Percentiles rank a stretch among this genome's conserved stretches.
phyloP scores from a whole-genome alignment of 2,113 vertebrate genomes.

The Odontophorus gujanensis region DNA sequence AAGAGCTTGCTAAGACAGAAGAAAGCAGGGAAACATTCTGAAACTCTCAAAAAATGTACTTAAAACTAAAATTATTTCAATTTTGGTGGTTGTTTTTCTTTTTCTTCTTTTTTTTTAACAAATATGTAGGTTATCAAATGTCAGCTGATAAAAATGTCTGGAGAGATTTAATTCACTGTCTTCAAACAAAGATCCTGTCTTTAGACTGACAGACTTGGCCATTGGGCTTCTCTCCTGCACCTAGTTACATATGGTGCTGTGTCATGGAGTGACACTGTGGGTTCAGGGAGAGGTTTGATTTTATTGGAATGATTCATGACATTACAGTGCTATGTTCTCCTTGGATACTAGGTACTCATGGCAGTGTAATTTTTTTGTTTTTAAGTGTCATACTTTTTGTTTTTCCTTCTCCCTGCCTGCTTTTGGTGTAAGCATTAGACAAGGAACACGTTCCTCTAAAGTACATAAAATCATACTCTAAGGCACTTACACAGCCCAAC shows the following conservation, averaged over 20 bases:
- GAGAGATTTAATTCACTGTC: not conserved
- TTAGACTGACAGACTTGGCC: not conserved
- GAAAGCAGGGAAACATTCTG: not conserved
- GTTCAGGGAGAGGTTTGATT: slow-evolving; percentile 23
- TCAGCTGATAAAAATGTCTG: not conserved
- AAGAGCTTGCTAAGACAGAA: not conserved
- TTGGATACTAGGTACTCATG: not conserved
- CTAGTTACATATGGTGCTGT: not conserved
- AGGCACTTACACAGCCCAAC: not conserved
- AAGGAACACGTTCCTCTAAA: not conserved
- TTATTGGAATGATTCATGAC: slow-evolving; percentile 17
- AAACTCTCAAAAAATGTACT: not conserved
- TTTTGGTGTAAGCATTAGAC: not conserved
- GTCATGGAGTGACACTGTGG: not conserved
- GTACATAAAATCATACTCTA: slow-evolving; percentile 8
- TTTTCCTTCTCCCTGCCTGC: not conserved
- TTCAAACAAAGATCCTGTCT: not conserved
- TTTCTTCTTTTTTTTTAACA: not conserved
- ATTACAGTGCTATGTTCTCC: slow-evolving; percentile 2
- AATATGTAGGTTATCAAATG: not conserved
- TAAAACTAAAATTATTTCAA: not conserved
- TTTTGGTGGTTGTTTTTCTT: not conserved
- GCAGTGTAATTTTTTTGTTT: slow-evolving; percentile 5
- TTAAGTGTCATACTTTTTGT: not conserved
- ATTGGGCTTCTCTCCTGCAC: not conserved